Evolutionary conservation across 2,113 vertebrate species (phyloP), one percentile per base, ranked within the genome.

Genomic region (Oncorhynchus tshawytscha): DNA sequence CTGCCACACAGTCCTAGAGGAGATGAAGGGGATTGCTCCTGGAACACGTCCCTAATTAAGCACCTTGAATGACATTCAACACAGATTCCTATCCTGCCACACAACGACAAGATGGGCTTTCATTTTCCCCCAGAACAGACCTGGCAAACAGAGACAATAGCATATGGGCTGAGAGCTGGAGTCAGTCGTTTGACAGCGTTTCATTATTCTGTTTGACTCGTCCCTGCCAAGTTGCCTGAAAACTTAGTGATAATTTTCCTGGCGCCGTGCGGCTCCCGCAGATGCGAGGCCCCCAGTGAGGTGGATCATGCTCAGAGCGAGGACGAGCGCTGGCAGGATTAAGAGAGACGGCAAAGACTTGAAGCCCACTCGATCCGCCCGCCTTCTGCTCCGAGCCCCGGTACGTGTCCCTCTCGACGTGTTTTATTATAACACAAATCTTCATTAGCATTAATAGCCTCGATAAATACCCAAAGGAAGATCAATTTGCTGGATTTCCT

Each of bases 371-470:
- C 16, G 27, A 67, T 29, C 70, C 49, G 25, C 59, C 20, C 48
- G 18, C 13, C 27, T 18, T 71, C 54, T 65, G 49, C 67, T 78
- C 74, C 78, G 72, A 80, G 74, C 85, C 75, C 79, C 59, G 80
- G 72, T 84, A 73, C 68, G 59, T 8, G 69, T 77, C 79, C 59
- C 78, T 78, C 67, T 77, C 62, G 22, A 85, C 27, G 49, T 73
- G 64, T 72, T 54, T 81, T 88, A 86, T 89, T 85, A 82, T 70
- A 85, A 86, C 85, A 84, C 85, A 78, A 76, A 89, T 90, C 86
- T 88, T 91, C 85, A 91, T 91, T 90, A 90, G 78, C 70, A 75
- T 84, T 82, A 89, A 85, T 84, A 29, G 75, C 82, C 75, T 85
- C 39, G 9, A 73, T 78, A 84, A 88, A 83, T 87, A 90, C 84